phyloP scores from a whole-genome alignment of 2,888 invertebrate species.

The Abrostola tripartita region DNA sequence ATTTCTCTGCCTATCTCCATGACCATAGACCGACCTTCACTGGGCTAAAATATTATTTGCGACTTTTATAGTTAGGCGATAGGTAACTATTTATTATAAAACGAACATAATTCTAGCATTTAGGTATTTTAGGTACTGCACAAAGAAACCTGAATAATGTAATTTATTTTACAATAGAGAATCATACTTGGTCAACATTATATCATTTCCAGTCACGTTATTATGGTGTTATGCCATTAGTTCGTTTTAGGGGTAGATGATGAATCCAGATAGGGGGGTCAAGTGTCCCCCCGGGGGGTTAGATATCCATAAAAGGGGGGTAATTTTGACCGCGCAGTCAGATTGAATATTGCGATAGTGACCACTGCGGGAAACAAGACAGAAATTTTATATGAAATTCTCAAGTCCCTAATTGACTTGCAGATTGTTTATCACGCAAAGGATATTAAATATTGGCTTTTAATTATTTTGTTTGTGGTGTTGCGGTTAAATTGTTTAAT shows the following conservation, averaged over 20 bases:
- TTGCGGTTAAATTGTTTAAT: constrained; percentile 53
- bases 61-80: too few species aligned
- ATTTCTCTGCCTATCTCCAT: too few species aligned
- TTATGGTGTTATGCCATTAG: constrained; percentile 77
- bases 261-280: constrained; percentile 86
- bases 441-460: constrained; percentile 79
- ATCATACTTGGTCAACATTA: constrained; percentile 4
- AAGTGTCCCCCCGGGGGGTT: constrained; percentile 86
- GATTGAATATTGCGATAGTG: constrained; percentile 83
- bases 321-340: constrained; percentile 85
- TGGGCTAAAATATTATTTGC: too few species aligned
- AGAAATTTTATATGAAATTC: constrained; percentile 84
- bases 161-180: not conserved
- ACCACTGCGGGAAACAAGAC: constrained; percentile 83
- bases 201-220: constrained; percentile 66
- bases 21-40: too few species aligned
- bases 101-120: too few species aligned
- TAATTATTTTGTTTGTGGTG: constrained; percentile 74
- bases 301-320: constrained; percentile 86
- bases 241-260: constrained; percentile 86
- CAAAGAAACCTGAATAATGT: not conserved
- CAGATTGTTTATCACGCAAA: constrained; percentile 79
- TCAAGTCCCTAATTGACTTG: constrained; percentile 84
- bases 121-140: too few species aligned
- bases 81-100: too few species aligned